Evolutionary conservation across 2,888 invertebrate genomes (phyloP).

Genomic region (Cheilosia vulpina): DNA sequence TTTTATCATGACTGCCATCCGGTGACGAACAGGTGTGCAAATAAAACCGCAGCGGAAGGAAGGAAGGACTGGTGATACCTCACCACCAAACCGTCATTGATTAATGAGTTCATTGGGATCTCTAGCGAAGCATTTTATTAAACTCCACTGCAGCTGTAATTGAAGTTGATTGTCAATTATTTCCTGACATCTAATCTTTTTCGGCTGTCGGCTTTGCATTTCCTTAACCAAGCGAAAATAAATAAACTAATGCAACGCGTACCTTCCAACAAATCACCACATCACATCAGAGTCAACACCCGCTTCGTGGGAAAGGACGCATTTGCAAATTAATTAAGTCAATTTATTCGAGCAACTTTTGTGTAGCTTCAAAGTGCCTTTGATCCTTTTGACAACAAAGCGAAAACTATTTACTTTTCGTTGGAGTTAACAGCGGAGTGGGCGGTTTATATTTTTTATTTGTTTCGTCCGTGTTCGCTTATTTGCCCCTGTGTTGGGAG

Average conservation of each 20-base stretch:
- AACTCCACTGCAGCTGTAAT: slow-evolving; percentile 46
- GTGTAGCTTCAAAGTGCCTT: slow-evolving; percentile 42
- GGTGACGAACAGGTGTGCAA: slow-evolving; percentile 67
- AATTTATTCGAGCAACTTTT: slow-evolving; percentile 58
- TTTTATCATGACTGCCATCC: slow-evolving; percentile 48
- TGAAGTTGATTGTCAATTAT: slow-evolving; percentile 69
- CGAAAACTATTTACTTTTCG: slow-evolving; percentile 53
- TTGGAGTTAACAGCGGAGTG: slow-evolving; percentile 33
- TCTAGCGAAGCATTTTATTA: slow-evolving; percentile 71
- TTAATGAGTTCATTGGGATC: slow-evolving; percentile 66
- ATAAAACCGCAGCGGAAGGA: slow-evolving; percentile 63
- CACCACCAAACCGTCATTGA: slow-evolving; percentile 55
- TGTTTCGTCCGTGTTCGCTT: neutral
- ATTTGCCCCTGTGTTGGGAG: slow-evolving; percentile 19
- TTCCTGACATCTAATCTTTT: slow-evolving; percentile 64
- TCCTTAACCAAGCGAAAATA: neutral
- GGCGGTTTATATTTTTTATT: neutral
- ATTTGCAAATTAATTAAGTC: slow-evolving; percentile 67
- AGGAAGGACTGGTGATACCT: slow-evolving; percentile 31
- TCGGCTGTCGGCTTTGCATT: neutral
- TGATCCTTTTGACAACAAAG: slow-evolving; percentile 66
- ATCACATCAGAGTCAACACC: neutral
- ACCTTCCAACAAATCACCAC: slow-evolving; percentile 8
- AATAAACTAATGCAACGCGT: slow-evolving; percentile 2
- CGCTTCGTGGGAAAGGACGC: slow-evolving; percentile 35